phyloP scores from a whole-genome alignment of 2,113 vertebrate genomes.

The Megaptera novaeangliae region DNA sequence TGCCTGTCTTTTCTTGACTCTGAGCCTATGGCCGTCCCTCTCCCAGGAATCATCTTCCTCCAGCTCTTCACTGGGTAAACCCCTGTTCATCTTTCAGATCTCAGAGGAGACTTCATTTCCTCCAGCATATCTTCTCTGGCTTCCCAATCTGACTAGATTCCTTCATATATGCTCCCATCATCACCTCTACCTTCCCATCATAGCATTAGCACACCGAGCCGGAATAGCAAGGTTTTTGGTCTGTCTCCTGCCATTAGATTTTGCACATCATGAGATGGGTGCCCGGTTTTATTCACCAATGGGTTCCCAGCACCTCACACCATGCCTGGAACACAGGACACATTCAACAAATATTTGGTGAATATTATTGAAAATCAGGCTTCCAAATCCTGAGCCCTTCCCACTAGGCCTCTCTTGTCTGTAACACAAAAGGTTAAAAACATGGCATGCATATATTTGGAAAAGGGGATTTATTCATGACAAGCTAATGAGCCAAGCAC shows the following conservation, averaged over 20 bases:
- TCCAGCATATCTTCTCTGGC: background rate
- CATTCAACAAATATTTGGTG: background rate
- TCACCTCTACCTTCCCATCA: background rate
- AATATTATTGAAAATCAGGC: background rate
- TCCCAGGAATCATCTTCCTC: background rate
- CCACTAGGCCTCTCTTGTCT: background rate
- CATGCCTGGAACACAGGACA: background rate
- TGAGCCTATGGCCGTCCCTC: background rate
- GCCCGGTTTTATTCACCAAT: background rate
- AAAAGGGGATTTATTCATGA: conserved; percentile 18
- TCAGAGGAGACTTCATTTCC: background rate
- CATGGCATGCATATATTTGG: background rate
- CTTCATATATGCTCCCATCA: background rate
- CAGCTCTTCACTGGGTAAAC: background rate
- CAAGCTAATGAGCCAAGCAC: conserved; percentile 32
- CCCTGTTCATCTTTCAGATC: background rate
- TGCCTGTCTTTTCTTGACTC: background rate
- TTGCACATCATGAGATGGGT: background rate
- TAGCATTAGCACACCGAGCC: fast-evolving
- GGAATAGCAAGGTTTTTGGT: background rate
- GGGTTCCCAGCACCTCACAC: background rate
- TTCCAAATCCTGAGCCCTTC: background rate
- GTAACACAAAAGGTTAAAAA: background rate
- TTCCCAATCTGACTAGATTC: background rate
- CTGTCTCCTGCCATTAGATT: background rate